Base-by-base conservation (phyloP, 1,140 invertebrate genomes). In the Euura lappo region DNA sequence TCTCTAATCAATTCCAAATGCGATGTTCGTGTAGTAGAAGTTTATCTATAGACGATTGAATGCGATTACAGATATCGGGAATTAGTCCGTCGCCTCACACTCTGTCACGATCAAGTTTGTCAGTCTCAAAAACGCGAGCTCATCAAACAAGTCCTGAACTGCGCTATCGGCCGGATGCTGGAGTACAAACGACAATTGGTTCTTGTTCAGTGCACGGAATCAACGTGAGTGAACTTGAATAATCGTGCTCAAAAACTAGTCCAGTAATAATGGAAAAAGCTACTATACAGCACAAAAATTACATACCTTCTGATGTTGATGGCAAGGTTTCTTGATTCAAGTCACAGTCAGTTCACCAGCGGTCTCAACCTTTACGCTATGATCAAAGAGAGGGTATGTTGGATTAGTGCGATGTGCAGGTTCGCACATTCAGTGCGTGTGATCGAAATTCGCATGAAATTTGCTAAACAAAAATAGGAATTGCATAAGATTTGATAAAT, bases 71-170 rank as follows among this genome's bases (percentile, higher is more conserved):
- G 85, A 45, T 87, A 87, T 71, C 75, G 82, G 4, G 79, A 80
- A 68, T 65, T 87, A 6, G 80, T 85, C 0, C 77, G 77, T 68
- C 79, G 77, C 79, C 86, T 84, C 4, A 80, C 80, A 8, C 69
- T 74, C 3, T 92, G 90, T 72, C 90, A 92, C 79, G 89, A 93
- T 79, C 90, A 91, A 76, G 89, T 91, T 43, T 85, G 92, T 42
- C 91, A 92, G 71, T 89, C 90, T 6, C 92, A 93, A 79, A 92
- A 92, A 76, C 81, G 92, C 68, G 72, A 88, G 4, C 78, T 92
- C 0, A 82, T 93, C 2, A 86, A 90, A 70, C 83, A 89, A 73
- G 79, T 92, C 5, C 81, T 93, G 0, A 90, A 93, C 76, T 84
- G 80, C 45, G 72, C 80, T 0, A 82, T 87, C 6, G 81, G 76